Evolutionary conservation across 2,888 invertebrate genomes (phyloP), one percentile per base, ranked within the genome.

Genomic region (Clepsis dumicolana): DNA sequence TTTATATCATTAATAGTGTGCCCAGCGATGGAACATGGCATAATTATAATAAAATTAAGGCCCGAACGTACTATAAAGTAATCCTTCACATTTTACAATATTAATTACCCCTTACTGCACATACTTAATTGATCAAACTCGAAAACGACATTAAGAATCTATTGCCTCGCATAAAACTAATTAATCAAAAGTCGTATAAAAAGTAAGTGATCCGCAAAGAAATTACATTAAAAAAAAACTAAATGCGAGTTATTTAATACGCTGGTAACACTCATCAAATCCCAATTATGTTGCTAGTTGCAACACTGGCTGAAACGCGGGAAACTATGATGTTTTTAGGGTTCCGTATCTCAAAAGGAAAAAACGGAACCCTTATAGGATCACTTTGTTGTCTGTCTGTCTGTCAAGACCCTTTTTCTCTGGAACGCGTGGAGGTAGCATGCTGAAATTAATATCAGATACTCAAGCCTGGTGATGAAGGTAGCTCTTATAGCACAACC

Each of bases 241-340:
- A 38, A 38, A 38, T 38, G 35, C n/a, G n/a, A 38, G 35, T 38
- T n/a, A 38, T 38, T 38, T 38, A 2, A n/a, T n/a, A n/a, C n/a
- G n/a, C 4, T 38, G 35, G 35, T n/a, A 38, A 38, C n/a, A 14
- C 35, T 14, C n/a, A n/a, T 29, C 29, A 29, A n/a, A 14, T n/a
- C n/a, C 14, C 14, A 38, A 14, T 38, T 14, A n/a, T 38, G 35
- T 35, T 35, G 32, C 35, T 14, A 38, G 65, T 65, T 65, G 52
- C 65, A 52, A 60, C 60, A 65, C 41, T 57, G 41, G 44, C 41
- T 53, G 52, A 65, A 65, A 59, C 59, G 52, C 65, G 60, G 54
- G 54, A 56, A 56, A 18, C 52, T 38, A 29, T 29, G 29, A 4
- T 7, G 29, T 29, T 29, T 50, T 50, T 50, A n/a, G 44, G 44